These are phyloP conservation scores for Catalaphyllia jardinei DNA, from an alignment of 64 coral and sea anemone species.

Conservation along the genomic window DNA sequence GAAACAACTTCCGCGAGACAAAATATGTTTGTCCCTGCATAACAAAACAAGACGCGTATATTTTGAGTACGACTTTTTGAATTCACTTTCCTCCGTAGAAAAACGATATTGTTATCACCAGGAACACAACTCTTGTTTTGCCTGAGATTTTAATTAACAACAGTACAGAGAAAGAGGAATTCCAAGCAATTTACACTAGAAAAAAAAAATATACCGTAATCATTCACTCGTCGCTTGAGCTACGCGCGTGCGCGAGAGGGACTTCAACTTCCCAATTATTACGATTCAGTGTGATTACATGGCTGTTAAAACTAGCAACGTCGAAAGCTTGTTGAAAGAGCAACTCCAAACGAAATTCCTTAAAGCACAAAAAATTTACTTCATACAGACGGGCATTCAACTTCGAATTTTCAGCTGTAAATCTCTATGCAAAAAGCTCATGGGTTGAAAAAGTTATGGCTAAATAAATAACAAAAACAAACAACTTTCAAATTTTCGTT, in stretches of 20 bases:
- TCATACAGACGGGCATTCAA: not conserved
- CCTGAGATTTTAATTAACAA: not conserved
- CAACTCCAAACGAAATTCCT: not conserved
- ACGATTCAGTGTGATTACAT: not conserved
- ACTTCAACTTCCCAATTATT: not conserved
- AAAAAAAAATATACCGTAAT: not conserved
- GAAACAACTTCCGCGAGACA: not conserved
- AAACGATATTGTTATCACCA: too few relatives aligned
- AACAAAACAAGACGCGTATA: not conserved
- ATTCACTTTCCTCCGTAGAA: too few relatives aligned
- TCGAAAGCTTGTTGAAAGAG: not conserved
- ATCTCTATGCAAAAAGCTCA: constrained; percentile 5
- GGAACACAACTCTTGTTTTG: not conserved
- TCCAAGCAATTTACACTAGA: not conserved
- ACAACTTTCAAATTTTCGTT: constrained; percentile 32
- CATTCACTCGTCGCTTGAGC: not conserved
- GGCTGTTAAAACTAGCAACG: constrained; percentile 6
- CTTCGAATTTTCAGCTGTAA: not conserved
- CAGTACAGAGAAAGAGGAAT: too few relatives aligned
- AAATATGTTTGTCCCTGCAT: not conserved
- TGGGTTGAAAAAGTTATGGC: constrained; percentile 46
- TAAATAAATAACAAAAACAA: constrained; percentile 49
- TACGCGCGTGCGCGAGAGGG: not conserved
- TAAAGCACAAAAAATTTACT: not conserved
- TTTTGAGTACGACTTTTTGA: not conserved